Evolutionary conservation across 2,797 vertebrate species (phyloP), one percentile per base, ranked within the genome.

Genomic region (Somateria mollissima): DNA sequence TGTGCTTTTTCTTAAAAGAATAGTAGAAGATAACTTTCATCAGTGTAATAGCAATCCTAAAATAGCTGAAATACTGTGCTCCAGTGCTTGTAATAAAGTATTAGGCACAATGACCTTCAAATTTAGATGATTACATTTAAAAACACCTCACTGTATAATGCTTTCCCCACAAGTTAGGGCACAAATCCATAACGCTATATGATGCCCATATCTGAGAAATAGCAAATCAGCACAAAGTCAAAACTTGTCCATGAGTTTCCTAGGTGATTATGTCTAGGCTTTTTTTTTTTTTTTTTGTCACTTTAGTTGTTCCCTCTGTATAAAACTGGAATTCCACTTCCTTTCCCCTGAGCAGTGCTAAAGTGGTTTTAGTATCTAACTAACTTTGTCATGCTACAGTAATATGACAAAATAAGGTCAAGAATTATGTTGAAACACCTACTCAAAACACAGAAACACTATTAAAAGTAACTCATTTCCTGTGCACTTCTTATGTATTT

Each of bases 1-100:
- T 99, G 99, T 95, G 99, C 98, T 98, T 99, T 99, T 98, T 99
- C 99, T 99, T 97, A 96, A 86, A 72, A 95, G 73, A 92, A 51
- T 22, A 5, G 39, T 53, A 37, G 28, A 66, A 94, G 9, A 87
- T 39, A 87, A 34, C 28, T 87, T 64, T 77, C 24, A 90, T 80
- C 39, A 94, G 84, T 71, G 36, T 13, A 77, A 73, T 0, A n/a
- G 27, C 28, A 77, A 39, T 49, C 6, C 36, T 70, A 77, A 71
- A 66, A 62, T 57, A 70, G 10, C 17, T 75, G 27, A 74, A 91
- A 58, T 43, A 53, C 14, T 19, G 53, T 62, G 64, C 57, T 76
- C 14, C 25, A 77, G 36, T 87, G 51, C 70, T 74, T 43, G 47
- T 30, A 66, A 84, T 32, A 74, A 51, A 84, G 41, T 62, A 81